Percentiles rank a stretch among this genome's conserved stretches.
phyloP scores from a whole-genome alignment of 1,140 invertebrate species.

The Pseudoatta argentina region DNA sequence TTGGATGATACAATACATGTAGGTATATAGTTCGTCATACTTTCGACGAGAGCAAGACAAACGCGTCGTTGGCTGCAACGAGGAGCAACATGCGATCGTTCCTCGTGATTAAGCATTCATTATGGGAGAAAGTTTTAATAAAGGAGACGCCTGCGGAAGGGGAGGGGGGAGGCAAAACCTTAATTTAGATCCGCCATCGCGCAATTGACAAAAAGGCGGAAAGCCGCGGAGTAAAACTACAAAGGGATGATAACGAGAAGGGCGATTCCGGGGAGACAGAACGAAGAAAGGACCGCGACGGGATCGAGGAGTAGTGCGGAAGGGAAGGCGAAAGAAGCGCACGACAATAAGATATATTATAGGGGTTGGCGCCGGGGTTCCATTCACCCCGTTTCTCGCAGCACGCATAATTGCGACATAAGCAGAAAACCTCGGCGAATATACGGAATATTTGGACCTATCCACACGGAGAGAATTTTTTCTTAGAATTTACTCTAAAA shows the following conservation, averaged over 20 bases:
- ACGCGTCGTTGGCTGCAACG: constrained; percentile 19
- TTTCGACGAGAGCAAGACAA: constrained; percentile 6
- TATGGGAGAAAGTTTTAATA: constrained; percentile 44
- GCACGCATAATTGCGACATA: constrained; percentile 51
- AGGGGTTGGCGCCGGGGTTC: constrained; percentile 23
- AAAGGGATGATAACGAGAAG: constrained; percentile 58
- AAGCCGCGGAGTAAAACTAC: constrained; percentile 38
- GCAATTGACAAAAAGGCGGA: constrained; percentile 54
- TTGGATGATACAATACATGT: not conserved
- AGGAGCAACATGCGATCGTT: constrained; percentile 40
- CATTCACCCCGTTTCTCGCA: constrained; percentile 26
- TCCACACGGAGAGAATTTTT: too few species aligned
- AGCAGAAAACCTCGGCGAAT: constrained; percentile 23
- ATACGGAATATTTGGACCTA: not conserved
- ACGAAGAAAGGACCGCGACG: constrained; percentile 3
- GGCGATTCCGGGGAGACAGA: constrained; percentile 39
- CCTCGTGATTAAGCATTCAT: constrained; percentile 29
- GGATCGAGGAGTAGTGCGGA: not conserved
- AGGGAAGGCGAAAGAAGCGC: not conserved
- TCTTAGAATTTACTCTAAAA: too few species aligned
- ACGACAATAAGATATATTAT: constrained; percentile 60
- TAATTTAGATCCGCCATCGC: constrained; percentile 50
- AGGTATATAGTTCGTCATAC: not conserved
- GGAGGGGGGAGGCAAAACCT: not conserved
- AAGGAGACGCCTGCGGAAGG: not conserved